A percentile compares a stretch with the other conserved stretches of the same genome.
Conservation (phyloP, 2,888 invertebrate species). For the Agrenia bidenticulata region DNA sequence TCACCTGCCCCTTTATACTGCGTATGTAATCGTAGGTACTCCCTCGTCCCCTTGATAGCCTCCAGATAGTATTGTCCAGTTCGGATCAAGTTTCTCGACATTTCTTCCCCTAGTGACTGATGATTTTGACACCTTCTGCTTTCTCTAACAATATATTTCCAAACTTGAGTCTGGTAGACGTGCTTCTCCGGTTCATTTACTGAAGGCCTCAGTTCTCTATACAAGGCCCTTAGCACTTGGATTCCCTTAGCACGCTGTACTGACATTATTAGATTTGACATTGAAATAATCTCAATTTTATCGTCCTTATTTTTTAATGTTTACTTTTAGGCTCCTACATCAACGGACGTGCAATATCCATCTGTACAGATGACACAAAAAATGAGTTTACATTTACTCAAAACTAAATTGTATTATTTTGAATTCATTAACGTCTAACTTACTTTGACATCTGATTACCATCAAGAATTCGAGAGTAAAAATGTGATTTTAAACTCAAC, state of each 20-base stretch:
- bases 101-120: slow-evolving; percentile 68
- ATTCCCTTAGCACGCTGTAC: slow-evolving; percentile 9
- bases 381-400: no score
- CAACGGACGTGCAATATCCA: no score
- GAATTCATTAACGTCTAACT: no score
- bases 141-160: slow-evolving; percentile 42
- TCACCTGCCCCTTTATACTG: slow-evolving; percentile 82
- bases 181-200: slow-evolving; percentile 35
- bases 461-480: no score
- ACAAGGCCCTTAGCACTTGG: slow-evolving; percentile 39
- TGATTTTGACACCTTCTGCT: slow-evolving; percentile 19
- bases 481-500: no score
- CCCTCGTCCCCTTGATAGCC: slow-evolving; percentile 70
- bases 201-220: slow-evolving; percentile 47
- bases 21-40: slow-evolving; percentile 68
- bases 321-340: no score
- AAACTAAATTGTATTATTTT: no score
- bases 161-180: slow-evolving; percentile 40
- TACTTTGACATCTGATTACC: no score
- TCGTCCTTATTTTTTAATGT: no score
- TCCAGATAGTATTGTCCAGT: slow-evolving; percentile 76
- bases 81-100: slow-evolving; percentile 64
- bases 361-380: no score
- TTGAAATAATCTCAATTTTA: no score
- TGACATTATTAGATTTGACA: no score